Evolutionary conservation across 2,113 vertebrate genomes (phyloP), one percentile per base, ranked within the genome.

Genomic region (Hoplias malabaricus): DNA sequence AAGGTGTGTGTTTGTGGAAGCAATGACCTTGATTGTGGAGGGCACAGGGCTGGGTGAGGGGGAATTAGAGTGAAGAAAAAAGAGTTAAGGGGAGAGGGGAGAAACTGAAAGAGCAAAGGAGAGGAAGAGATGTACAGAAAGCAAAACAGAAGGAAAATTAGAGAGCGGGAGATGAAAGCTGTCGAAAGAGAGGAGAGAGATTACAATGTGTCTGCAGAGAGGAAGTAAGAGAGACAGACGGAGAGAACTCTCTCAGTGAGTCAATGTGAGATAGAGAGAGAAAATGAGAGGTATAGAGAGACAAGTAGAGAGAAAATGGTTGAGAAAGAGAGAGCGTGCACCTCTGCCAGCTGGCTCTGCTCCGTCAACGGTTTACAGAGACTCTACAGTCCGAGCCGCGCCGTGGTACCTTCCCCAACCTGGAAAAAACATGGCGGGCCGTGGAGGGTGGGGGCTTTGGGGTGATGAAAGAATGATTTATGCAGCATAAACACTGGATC

Each of bases 391-490:
- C 62, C 34, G 57, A 75, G n/a, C 38, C 63, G 75, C 53, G 16
- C 69, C 74, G 77, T 63, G 62, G 54, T 80, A 77, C 80, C 82
- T 81, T 66, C 74, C 53, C 74, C 63, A 79, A 78, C 74, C 74
- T 79, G 80, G 82, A 83, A 81, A 84, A 84, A 74, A 50, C 74
- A 66, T 61, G 69, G 66, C 69, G 59, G 59, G 59, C 7, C 16
- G 23, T 74, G 59, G 80, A 56, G 66, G 66, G 77, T 63, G 42
- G 75, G 75, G 79, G 73, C 46, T 12, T n/a, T 31, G 29, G 59
- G 66, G 78, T 36, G 78, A 82, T 84, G 84, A 86, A 84, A 86
- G 84, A 83, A 82, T 86, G 84, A 86, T 86, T 86, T 84, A 86
- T 84, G 80, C 75, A 72, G 48, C 68, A 75, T 48, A 84, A 86